These are phyloP conservation scores for Abrostola triplasia DNA, from an alignment of 2,888 invertebrate species.

Conservation along the genomic window DNA sequence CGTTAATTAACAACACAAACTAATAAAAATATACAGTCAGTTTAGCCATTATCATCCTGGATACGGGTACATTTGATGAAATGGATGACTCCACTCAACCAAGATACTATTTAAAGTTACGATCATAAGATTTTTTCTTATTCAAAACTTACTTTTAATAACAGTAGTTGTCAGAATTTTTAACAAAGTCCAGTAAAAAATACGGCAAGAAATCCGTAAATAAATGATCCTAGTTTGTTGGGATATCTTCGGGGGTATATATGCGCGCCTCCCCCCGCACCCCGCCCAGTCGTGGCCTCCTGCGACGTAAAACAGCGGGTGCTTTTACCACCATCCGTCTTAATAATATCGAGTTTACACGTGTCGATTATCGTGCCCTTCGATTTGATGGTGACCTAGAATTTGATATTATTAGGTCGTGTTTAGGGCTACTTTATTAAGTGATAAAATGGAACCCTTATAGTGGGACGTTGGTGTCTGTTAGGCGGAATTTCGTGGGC, in stretches of 20 bases:
- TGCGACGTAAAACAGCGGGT: slow-evolving; percentile 12
- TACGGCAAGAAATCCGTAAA: not conserved
- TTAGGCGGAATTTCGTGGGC: too few species aligned
- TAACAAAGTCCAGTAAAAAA: not conserved
- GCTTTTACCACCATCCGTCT: slow-evolving; percentile 29
- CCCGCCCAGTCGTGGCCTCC: slow-evolving; percentile 19
- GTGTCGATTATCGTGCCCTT: slow-evolving; percentile 15
- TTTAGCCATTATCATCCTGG: too few species aligned
- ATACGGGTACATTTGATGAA: too few species aligned
- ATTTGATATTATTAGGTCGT: not conserved
- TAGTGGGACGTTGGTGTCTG: too few species aligned
- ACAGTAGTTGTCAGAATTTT: slow-evolving; percentile 21
- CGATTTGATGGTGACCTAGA: slow-evolving; percentile 5
- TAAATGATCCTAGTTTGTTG: slow-evolving; percentile 13
- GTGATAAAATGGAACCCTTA: too few species aligned
- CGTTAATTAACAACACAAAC: too few species aligned
- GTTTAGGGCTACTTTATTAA: too few species aligned
- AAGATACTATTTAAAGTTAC: too few species aligned
- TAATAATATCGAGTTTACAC: slow-evolving; percentile 24
- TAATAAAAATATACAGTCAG: too few species aligned
- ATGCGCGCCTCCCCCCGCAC: slow-evolving; percentile 7
- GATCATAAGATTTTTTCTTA: too few species aligned
- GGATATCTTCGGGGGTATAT: not conserved
- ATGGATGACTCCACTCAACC: too few species aligned
- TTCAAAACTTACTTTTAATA: too few species aligned